Evolutionary conservation across 2,888 invertebrate species (phyloP), one percentile per base, ranked within the genome.

Genomic region (Dione vanillae): DNA sequence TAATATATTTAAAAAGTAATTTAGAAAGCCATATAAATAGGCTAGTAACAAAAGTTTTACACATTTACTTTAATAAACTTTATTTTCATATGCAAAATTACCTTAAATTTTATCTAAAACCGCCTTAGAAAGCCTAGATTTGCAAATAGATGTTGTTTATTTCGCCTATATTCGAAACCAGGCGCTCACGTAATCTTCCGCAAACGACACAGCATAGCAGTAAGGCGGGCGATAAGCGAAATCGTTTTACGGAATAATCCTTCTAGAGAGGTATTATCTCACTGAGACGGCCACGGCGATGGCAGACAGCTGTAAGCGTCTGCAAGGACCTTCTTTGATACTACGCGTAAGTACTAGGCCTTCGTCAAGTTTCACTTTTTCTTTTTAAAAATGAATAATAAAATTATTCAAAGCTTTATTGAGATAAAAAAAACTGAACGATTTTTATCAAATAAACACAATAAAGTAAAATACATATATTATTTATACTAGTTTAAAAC

Each of bases 191-290:
- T 69, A 64, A 69, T 69, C 62, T 69, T 40, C 62, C 35, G 43
- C 45, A 69, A 69, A 62, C 62, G 54, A 68, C 62, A 52, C 52
- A 54, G 58, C 67, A 67, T 40, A 40, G 47, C 47, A 49, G 58
- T 19, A 52, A 65, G 65, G 62, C 52, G 19, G 43, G 40, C 56
- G 67, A 72, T 64, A 74, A 74, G 69, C 67, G 52, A 58, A 67
- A 64, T 65, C 67, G 56, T 72, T 72, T 69, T 52, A 62, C 62
- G 59, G 70, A 61, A 64, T 75, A 72, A 72, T 72, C 73, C 71
- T 67, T 58, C 80, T 83, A 81, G 81, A 87, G 87, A 83, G 85
- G 86, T 82, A 86, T 87, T 86, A 86, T 84, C 83, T 83, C 79
- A 78, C 82, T 76, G 74, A 66, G 65, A 79, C 79, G 77, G 79